These are phyloP conservation scores for Fragum fragum DNA, from an alignment of 2,888 invertebrate genomes.

Conservation along the genomic window DNA sequence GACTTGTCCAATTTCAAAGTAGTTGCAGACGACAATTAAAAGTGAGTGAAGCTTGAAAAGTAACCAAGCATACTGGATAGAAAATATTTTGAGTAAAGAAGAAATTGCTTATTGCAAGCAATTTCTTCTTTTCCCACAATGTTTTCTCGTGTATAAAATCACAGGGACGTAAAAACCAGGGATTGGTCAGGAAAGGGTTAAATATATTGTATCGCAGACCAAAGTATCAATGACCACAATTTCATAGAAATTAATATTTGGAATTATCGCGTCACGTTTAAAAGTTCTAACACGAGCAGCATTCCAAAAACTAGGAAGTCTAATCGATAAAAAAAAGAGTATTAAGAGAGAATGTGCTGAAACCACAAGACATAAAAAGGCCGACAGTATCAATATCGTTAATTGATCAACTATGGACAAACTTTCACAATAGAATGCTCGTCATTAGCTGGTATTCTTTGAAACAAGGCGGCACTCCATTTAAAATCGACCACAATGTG, in stretches of 20 bases:
- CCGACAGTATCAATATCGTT: conserved; percentile 2
- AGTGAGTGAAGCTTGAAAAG: too few species aligned
- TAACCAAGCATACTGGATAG: too few species aligned
- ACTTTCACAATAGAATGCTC: background rate
- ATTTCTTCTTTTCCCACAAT: too few species aligned
- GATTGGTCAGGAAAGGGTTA: too few species aligned
- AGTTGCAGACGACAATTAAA: too few species aligned
- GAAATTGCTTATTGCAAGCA: too few species aligned
- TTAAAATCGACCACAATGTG: too few species aligned
- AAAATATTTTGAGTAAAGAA: too few species aligned
- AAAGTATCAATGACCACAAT: background rate
- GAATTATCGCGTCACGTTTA: background rate
- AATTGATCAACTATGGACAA: conserved; percentile 16
- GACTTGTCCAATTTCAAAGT: too few species aligned
- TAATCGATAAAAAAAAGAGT: background rate
- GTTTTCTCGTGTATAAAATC: too few species aligned
- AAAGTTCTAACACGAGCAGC: background rate
- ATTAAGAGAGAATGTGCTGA: background rate
- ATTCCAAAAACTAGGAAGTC: background rate
- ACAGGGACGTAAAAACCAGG: too few species aligned
- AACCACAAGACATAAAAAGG: conserved; percentile 6
- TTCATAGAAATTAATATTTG: background rate
- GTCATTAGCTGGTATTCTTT: conserved; percentile 13
- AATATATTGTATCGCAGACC: background rate
- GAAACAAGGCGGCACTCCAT: background rate